A percentile compares a stretch with the other conserved stretches of the same genome.
Evolutionary conservation across 1,140 invertebrate genomes (phyloP).

Genomic region (Aphelinus certus): DNA sequence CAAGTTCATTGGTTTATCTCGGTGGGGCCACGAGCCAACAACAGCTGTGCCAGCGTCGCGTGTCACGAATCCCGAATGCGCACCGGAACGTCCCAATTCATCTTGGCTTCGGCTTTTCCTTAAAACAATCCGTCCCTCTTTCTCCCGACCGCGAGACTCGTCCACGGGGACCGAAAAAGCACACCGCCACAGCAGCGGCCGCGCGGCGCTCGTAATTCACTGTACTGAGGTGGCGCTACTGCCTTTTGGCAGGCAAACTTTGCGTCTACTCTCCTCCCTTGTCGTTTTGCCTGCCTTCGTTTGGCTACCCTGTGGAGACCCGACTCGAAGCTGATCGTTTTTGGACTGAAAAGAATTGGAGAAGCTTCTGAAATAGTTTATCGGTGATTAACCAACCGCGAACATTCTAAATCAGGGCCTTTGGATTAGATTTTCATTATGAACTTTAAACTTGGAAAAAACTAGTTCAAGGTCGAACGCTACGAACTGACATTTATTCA

Average conservation of each 20-base stretch:
- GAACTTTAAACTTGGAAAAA: no score
- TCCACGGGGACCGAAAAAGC: background rate
- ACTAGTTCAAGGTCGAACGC: no score
- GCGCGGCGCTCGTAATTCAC: slow-evolving; percentile 17
- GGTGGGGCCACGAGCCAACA: slow-evolving; percentile 33
- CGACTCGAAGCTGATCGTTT: no score
- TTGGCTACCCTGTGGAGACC: no score
- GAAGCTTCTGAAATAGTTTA: no score
- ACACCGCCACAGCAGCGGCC: no score
- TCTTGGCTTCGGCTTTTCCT: slow-evolving; percentile 23
- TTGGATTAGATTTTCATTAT: no score
- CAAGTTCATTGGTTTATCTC: slow-evolving; percentile 5
- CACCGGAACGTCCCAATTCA: slow-evolving; percentile 28
- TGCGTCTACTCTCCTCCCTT: background rate
- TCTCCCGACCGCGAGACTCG: background rate
- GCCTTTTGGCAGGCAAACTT: slow-evolving; percentile 7
- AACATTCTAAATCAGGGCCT: no score
- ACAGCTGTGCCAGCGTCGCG: slow-evolving; percentile 9
- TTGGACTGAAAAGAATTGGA: no score
- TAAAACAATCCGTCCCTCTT: slow-evolving; percentile 26
- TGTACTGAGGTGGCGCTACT: background rate
- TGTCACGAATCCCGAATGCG: background rate
- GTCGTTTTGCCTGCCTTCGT: no score
- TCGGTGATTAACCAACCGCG: no score
- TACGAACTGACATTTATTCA: no score